These are phyloP conservation scores for Noctua janthe DNA, from an alignment of 2,888 invertebrate genomes.

Conservation along the genomic window DNA sequence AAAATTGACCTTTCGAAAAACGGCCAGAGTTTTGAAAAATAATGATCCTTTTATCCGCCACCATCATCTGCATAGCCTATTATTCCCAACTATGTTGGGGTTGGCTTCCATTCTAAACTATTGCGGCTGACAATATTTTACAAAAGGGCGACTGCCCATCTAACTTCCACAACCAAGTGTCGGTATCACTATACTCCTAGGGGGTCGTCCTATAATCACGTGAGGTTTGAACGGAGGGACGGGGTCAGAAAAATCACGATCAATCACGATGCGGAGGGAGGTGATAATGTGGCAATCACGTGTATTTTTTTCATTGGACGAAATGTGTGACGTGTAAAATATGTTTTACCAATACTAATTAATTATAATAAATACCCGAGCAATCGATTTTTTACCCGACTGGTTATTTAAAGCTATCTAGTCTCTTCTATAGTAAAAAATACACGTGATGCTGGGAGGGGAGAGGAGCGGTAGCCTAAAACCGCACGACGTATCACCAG, in stretches of 20 bases:
- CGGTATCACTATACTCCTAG: background rate
- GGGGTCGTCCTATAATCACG: background rate
- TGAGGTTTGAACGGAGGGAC: background rate
- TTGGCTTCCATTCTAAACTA: background rate
- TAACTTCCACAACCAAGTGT: background rate
- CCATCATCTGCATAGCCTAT: background rate
- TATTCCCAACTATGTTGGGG: background rate
- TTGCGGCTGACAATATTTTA: background rate
- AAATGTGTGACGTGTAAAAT: too few species aligned
- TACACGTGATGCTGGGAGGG: too few species aligned
- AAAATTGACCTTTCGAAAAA: background rate
- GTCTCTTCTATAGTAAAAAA: too few species aligned
- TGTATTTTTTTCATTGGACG: too few species aligned
- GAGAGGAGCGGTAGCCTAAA: too few species aligned
- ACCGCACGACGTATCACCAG: too few species aligned
- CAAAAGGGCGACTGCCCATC: background rate
- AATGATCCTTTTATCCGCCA: background rate
- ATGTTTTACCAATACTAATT: too few species aligned
- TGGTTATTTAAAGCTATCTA: too few species aligned
- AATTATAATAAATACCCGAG: too few species aligned
- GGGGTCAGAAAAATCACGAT: background rate
- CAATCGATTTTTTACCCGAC: too few species aligned
- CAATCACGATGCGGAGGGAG: background rate
- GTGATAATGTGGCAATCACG: too few species aligned
- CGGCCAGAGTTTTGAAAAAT: background rate